Base-by-base conservation (phyloP, 1,140 invertebrate genomes). In the Parapsyche elsis region DNA sequence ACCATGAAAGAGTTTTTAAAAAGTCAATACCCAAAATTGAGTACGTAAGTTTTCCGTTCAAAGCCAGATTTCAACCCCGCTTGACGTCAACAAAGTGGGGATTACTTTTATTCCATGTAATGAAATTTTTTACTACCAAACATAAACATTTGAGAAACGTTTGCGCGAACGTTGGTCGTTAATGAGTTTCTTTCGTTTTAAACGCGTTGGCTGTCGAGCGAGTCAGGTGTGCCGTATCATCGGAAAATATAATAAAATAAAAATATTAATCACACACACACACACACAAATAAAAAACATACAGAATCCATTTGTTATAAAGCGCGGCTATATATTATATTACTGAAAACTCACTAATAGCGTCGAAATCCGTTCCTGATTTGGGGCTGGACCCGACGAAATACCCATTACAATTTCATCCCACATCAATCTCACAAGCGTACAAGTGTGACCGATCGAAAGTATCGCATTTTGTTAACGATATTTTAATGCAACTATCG, bases 101-200 rank as follows among this genome's bases (percentile, higher is more conserved):
- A n/a, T n/a, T n/a, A n/a, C n/a, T n/a, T n/a, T n/a, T n/a, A n/a
- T n/a, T n/a, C n/a, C n/a, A 38, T 38, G 30, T 38, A 7, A 38
- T 38, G 30, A 38, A 38, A 38, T 38, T 4, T 38, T 38, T 57
- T 10, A 57, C 1, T n/a, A n/a, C n/a, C n/a, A n/a, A n/a, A n/a
- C n/a, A n/a, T n/a, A n/a, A n/a, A 57, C 14, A 26, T 67, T 67
- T 67, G 61, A 21, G 24, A 67, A 21, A 16, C 61, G 5, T 26
- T 67, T 10, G 7, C 21, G 10, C 10, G 14, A 16, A 26, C 19
- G 49, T 71, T 81, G 81, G 77, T 76, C 53, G 78, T 73, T 81
- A 81, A 81, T 81, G 81, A 79, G 78, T 76, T 79, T 79, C 78
- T 81, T 81, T 78, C 64, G 67, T 71, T 71, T 38, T 21, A 38